Percentiles rank a stretch among this genome's conserved stretches.
Conservation (phyloP, 2,888 invertebrate genomes). For the Choristoneura rosaceana region DNA sequence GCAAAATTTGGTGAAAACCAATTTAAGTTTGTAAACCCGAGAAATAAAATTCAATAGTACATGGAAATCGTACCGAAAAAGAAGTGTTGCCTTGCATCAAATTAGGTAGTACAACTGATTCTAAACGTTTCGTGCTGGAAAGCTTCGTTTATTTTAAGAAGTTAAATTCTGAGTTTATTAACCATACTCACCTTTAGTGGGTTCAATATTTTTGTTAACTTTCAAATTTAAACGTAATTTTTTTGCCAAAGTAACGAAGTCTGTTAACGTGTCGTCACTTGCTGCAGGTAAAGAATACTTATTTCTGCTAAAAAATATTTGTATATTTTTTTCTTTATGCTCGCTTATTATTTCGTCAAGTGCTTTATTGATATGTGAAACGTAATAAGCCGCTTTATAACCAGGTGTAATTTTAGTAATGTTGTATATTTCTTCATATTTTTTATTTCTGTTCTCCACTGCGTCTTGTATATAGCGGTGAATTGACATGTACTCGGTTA, state of each 20-base stretch:
- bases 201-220: neutral
- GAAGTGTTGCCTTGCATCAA: no score
- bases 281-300: neutral
- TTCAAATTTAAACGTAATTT: neutral
- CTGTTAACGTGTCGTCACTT: neutral
- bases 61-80: no score
- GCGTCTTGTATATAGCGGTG: conserved; percentile 44
- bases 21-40: no score
- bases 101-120: no score
- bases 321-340: neutral
- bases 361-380: conserved; percentile 19
- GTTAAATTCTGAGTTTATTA: neutral
- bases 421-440: conserved; percentile 24
- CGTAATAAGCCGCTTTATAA: conserved; percentile 21
- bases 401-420: conserved; percentile 6
- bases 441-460: conserved; percentile 6
- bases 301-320: neutral
- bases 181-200: conserved; percentile 4
- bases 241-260: conserved; percentile 8
- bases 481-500: conserved; percentile 50
- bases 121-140: no score
- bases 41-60: no score
- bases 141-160: no score
- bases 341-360: conserved; percentile 32
- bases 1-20: no score